Evolutionary conservation across 2,113 vertebrate species (phyloP), one percentile per base, ranked within the genome.

Genomic region (Bufo gargarizans): DNA sequence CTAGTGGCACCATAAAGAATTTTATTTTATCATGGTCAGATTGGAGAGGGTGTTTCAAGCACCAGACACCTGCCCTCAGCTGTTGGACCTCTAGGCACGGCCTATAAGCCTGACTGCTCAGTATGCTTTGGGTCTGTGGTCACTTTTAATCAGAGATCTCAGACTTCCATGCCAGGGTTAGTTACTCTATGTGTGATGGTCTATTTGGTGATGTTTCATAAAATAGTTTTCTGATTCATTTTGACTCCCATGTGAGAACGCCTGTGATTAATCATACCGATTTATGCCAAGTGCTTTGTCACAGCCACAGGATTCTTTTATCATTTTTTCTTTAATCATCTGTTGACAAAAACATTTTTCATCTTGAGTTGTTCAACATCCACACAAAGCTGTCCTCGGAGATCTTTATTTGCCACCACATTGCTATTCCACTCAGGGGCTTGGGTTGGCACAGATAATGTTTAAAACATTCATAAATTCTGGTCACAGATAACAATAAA

Each of bases 311-410:
- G 63, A 67, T 14, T 6, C 61, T 63, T 19, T 50, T 74, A 77
- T 59, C 33, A n/a, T 59, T 85, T 82, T 61, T 61, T 56, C 71
- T 76, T 56, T 77, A 85, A 77, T 77, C 43, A 56, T 61, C 69
- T 77, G 56, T 85, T 77, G 84, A 85, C 84, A 77, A 61, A 85
- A 85, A 59, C 69, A 85, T 85, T 58, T 77, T 11, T 85, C 71
- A 49, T 85, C 13, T 4, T 50, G 47, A 20, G 22, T 49, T 22
- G 63, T 49, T 84, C 55, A 9, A 17, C 82, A 33, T 53, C 47
- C 50, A 9, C 17, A 71, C 20, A 78, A 22, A 56, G 77, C 77
- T 19, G 33, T 6, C 2, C 56, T 11, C 6, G 16, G 55, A 47
- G 33, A 81, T 81, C 19, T 43, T 13, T 59, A 22, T 14, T 16